Evolutionary conservation across 2,113 vertebrate species (phyloP).

Genomic region (Datnioides undecimradiatus): DNA sequence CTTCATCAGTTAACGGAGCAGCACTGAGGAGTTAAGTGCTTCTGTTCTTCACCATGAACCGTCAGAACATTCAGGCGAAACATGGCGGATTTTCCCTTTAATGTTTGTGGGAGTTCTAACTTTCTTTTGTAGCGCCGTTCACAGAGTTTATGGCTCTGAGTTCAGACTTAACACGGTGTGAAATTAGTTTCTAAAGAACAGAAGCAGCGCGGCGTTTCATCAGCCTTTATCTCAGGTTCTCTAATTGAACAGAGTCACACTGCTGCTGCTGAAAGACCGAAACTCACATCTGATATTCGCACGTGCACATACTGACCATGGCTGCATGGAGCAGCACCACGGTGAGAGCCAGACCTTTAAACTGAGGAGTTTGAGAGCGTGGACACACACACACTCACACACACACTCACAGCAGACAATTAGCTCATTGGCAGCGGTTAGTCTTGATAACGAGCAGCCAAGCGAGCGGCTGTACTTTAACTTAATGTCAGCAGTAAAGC

Average conservation of each 20-base stretch:
- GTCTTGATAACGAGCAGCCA: background rate
- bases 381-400: background rate
- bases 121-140: slow-evolving; percentile 23
- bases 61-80: no score
- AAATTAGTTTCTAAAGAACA: slow-evolving; percentile 51
- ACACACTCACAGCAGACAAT: background rate
- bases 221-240: slow-evolving; percentile 2
- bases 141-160: background rate
- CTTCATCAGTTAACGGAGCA: no score
- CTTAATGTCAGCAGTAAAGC: background rate
- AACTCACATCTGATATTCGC: no score
- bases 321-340: no score
- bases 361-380: background rate
- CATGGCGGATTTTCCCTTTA: no score
- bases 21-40: no score
- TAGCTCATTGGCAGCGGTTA: background rate
- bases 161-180: slow-evolving; percentile 22
- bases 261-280: no score
- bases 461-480: background rate
- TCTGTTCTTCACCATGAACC: no score
- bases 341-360: background rate
- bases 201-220: background rate
- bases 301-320: no score
- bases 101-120: background rate
- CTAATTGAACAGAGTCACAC: slow-evolving; percentile 16